Conservation (phyloP, 2,113 vertebrate genomes). For the Coturnix japonica region DNA sequence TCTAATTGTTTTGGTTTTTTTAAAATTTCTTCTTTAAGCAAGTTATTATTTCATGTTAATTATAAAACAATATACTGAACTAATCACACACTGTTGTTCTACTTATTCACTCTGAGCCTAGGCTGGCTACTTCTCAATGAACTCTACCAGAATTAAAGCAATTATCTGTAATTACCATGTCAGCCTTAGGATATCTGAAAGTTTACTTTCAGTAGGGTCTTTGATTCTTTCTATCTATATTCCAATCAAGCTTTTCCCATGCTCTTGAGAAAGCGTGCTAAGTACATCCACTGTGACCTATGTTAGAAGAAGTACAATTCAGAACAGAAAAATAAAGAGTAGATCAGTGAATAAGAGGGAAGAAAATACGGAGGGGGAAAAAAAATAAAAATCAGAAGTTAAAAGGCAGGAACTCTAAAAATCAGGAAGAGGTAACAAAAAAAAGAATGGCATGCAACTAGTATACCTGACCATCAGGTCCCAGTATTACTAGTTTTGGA, state of each 20-base stretch:
- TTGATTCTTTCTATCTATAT: background rate
- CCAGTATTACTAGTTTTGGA: rapidly evolving
- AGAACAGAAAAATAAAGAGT: background rate
- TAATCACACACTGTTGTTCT: background rate
- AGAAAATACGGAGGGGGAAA: background rate
- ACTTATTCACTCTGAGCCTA: background rate
- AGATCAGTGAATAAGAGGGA: background rate
- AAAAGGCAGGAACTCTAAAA: background rate
- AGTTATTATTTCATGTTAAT: background rate
- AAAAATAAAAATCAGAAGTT: background rate
- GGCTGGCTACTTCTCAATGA: background rate
- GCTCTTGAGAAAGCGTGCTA: background rate
- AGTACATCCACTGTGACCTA: background rate
- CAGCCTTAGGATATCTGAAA: background rate
- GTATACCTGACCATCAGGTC: background rate
- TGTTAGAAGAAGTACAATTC: background rate
- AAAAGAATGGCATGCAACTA: background rate
- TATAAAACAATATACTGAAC: background rate
- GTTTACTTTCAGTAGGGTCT: background rate
- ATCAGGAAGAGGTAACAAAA: background rate
- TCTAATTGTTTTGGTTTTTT: too few relatives aligned
- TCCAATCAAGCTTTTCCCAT: background rate
- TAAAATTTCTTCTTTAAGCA: background rate
- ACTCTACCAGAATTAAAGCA: background rate
- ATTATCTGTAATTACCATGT: background rate